Base-by-base conservation (phyloP, 2,797 vertebrate genomes). In the Halcyon chelicuti region DNA sequence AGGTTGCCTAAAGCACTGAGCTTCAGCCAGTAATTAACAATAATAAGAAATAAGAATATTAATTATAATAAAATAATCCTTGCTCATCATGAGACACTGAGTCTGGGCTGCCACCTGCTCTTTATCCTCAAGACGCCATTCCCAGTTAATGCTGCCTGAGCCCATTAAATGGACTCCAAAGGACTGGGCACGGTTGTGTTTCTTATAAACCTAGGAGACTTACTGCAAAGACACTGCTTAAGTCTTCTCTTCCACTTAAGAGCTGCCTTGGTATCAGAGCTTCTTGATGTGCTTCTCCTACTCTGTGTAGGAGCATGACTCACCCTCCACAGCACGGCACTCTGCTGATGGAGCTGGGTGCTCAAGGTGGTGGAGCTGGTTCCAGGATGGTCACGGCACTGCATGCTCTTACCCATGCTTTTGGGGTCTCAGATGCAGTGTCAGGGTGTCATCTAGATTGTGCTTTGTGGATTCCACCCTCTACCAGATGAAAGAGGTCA, bases 31-130 rank as follows among this genome's bases (percentile, higher is more conserved):
- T 82, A 86, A 91, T 92, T 95, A 96, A 67, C 88, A 94, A 87
- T 87, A 87, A 74, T 82, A 78, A 93, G 72, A 73, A 96, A 81
- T 90, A 93, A 95, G 92, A 93, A 96, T 96, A 93, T 94, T 95
- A 93, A 93, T 95, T 93, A 86, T 94, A 95, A 94, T 92, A 95
- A 94, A 90, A 88, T 95, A 97, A 97, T 95, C 94, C 93, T 77
- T 10, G 26, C 66, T 62, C 3, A 0, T 22, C 47, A 29, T 8
- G 18, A 85, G 83, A 29, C 44, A 68, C 88, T 7, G 52, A 70
- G 93, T 79, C 95, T 95, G 80, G 74, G 58, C 93, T 94, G 91
- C 75, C 92, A 94, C 92, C 92, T 96, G 95, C 47, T 96, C 77
- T 4, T 87, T 37, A 82, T 66, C 90, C 80, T 70, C 55, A 37